Conservation (phyloP, 2,113 vertebrate genomes). For the Tychaedon coryphoeus region DNA sequence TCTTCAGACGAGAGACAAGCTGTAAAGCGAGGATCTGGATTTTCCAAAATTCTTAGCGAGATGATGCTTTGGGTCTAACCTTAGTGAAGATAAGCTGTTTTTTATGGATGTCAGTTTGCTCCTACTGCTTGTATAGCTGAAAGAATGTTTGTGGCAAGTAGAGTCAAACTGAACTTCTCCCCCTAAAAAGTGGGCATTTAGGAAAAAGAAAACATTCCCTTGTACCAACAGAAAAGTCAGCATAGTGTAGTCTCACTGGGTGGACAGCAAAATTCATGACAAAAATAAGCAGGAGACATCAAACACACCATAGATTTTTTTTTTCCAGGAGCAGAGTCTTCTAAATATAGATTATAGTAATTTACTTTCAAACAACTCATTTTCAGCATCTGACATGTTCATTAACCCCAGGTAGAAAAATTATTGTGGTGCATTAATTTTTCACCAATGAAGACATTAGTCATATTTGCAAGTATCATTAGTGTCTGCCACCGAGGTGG, state of each 20-base stretch:
- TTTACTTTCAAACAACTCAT: conserved; percentile 96
- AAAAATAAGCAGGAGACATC: conserved; percentile 55
- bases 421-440: conserved; percentile 89
- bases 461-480: conserved; percentile 87
- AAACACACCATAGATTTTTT: conserved; percentile 23
- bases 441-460: conserved; percentile 89
- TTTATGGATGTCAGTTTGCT: neutral
- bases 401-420: conserved; percentile 92
- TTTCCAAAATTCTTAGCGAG: neutral
- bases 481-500: conserved; percentile 77
- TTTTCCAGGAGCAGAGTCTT: conserved; percentile 71
- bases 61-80: neutral
- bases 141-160: neutral
- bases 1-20: neutral
- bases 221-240: neutral
- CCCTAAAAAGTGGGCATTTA: neutral
- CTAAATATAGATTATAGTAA: conserved; percentile 94
- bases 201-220: neutral
- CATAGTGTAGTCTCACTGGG: neutral
- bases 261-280: conserved; percentile 10
- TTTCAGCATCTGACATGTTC: conserved; percentile 92
- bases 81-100: neutral
- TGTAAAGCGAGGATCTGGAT: neutral
- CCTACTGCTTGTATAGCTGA: neutral
- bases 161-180: neutral